A percentile compares a stretch with the other conserved stretches of the same genome.
phyloP scores from a whole-genome alignment of 1,140 invertebrate species.

The Cydia pomonella region DNA sequence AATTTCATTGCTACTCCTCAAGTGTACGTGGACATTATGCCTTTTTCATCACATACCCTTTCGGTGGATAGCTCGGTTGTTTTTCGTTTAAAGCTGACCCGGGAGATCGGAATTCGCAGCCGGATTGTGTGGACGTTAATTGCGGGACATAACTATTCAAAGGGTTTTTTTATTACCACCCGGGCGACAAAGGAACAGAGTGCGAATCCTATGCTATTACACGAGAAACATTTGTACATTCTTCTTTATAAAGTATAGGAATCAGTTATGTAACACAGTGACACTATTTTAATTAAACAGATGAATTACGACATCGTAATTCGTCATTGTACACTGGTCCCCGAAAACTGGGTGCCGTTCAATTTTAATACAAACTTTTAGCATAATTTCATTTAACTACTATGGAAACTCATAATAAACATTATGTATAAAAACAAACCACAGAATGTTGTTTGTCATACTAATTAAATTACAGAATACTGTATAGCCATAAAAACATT shows the following conservation, averaged over 20 bases:
- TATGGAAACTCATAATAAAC: too few relatives aligned
- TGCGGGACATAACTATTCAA: constrained; percentile 63
- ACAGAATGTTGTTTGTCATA: too few relatives aligned
- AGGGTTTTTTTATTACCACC: constrained; percentile 40
- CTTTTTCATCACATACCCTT: constrained; percentile 79
- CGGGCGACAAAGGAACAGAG: constrained; percentile 65
- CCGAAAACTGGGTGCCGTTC: too few relatives aligned
- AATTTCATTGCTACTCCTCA: constrained; percentile 75
- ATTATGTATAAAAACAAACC: too few relatives aligned
- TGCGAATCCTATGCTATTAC: not conserved
- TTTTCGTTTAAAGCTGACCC: constrained; percentile 69
- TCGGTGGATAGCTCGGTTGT: constrained; percentile 64
- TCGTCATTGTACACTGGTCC: too few relatives aligned
- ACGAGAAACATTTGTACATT: constrained; percentile 6
- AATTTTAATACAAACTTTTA: too few relatives aligned
- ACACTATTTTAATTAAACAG: too few relatives aligned
- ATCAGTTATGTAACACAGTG: too few relatives aligned
- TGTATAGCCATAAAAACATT: too few relatives aligned
- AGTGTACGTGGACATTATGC: constrained; percentile 75
- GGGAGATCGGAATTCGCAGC: constrained; percentile 72
- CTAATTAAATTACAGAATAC: too few relatives aligned
- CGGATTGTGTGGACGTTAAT: constrained; percentile 74
- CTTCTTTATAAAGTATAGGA: constrained; percentile 44
- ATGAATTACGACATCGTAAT: too few relatives aligned
- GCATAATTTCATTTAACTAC: too few relatives aligned